Evolutionary conservation across 1,140 invertebrate genomes (phyloP).

Genomic region (Mylabris phalerata): DNA sequence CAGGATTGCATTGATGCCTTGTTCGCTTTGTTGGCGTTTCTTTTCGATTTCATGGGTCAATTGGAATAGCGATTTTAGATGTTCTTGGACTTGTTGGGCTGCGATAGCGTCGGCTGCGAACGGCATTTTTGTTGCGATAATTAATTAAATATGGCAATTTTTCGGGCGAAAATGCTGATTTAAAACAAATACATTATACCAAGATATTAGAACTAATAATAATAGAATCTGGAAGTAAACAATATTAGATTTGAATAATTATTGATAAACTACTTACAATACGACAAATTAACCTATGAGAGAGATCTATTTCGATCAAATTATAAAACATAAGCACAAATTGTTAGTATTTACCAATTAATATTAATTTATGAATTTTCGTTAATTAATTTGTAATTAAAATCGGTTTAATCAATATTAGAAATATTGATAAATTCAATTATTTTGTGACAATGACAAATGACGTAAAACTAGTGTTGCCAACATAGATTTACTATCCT

Average conservation of each 20-base stretch:
- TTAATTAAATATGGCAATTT: slow-evolving; percentile 1
- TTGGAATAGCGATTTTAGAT: slow-evolving; percentile 67
- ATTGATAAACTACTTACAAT: slow-evolving; percentile 20
- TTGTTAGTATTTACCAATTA: too few relatives aligned
- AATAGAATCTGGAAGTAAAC: slow-evolving; percentile 25
- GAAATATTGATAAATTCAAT: too few relatives aligned
- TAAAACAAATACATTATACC: slow-evolving; percentile 32
- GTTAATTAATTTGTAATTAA: too few relatives aligned
- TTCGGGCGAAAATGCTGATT: slow-evolving; percentile 19
- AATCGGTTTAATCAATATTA: too few relatives aligned
- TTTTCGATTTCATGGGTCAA: slow-evolving; percentile 74
- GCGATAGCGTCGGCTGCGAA: slow-evolving; percentile 65
- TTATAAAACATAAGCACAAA: slow-evolving; percentile 16
- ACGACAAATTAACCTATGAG: slow-evolving; percentile 23
- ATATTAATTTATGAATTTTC: too few relatives aligned
- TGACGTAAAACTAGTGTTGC: too few relatives aligned
- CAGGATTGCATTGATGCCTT: slow-evolving; percentile 68
- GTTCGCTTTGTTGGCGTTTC: slow-evolving; percentile 68
- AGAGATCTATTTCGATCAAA: slow-evolving; percentile 15
- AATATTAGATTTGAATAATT: slow-evolving; percentile 1
- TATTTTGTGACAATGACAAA: too few relatives aligned
- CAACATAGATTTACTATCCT: too few relatives aligned
- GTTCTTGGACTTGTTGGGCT: slow-evolving; percentile 74
- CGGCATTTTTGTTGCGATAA: slow-evolving; percentile 52
- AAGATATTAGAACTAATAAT: slow-evolving; percentile 23